Evolutionary conservation across 2,113 vertebrate genomes (phyloP), one percentile per base, ranked within the genome.

Genomic region (Pholis gunnellus): DNA sequence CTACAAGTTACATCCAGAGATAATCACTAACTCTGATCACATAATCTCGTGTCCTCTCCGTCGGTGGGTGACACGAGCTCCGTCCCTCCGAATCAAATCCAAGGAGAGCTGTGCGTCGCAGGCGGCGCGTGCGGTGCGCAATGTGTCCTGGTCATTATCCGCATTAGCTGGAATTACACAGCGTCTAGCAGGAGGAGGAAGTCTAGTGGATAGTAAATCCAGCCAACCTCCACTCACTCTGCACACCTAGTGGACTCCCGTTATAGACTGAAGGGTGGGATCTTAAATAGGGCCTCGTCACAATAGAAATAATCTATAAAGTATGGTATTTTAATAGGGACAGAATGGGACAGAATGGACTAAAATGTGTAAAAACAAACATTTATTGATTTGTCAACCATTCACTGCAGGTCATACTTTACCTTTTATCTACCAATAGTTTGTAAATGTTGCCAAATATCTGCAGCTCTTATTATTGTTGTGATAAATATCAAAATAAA

Each of bases 101-200:
- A 78, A 76, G 84, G 44, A 81, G 84, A 63, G 79, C 83, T 50
- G 81, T 38, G 87, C 64, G 76, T 76, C 54, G 72, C 42, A 38
- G 85, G 80, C 9, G 5, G 83, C 65, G 72, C 59, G 59, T 83
- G 25, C 25, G 67, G 44, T 74, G 83, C 80, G 70, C 88, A 91
- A 72, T 15, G 83, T 72, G 88, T 88, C 88, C 90, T 79, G 78
- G 69, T 74, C 82, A 69, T 95, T 93, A 96, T 95, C 95, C 94
- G 94, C 88, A 94, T 96, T 95, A 95, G 87, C 72, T 73, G 93
- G 94, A 95, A 91, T 95, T 95, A 95, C 92, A 81, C 46, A 14
- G 75, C 67, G 77, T 90, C 85, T 78, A 61, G 72, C 42, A 40
- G 82, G 65, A 34, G 29, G 71, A 76, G 67, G 81, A 34, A 34